Percentiles rank a stretch among this genome's conserved stretches.
phyloP scores from a whole-genome alignment of 1,140 invertebrate species.

The Globodera ellingtonae region DNA sequence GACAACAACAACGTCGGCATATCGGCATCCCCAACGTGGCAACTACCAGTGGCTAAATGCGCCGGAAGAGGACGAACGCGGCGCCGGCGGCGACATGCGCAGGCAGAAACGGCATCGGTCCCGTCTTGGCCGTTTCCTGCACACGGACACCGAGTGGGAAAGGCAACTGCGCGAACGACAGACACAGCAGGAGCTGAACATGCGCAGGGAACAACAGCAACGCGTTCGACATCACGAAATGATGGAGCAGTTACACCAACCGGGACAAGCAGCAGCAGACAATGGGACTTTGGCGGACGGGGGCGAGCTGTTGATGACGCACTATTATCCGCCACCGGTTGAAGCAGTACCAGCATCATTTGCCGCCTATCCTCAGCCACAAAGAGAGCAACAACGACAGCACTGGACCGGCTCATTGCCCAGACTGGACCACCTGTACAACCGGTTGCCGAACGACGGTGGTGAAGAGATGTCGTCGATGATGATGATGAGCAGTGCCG shows the following conservation, averaged over 20 bases:
- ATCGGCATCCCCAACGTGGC: background rate
- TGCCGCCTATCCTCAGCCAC: too few relatives aligned
- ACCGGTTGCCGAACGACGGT: background rate
- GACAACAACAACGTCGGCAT: background rate
- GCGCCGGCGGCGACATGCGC: too few relatives aligned
- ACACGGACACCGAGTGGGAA: conserved; percentile 5
- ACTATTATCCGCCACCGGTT: too few relatives aligned
- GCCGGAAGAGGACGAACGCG: background rate
- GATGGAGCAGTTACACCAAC: background rate
- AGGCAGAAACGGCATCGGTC: background rate
- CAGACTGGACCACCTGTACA: background rate
- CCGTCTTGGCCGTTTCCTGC: conserved; percentile 14
- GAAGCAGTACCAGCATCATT: too few relatives aligned
- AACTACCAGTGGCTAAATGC: background rate
- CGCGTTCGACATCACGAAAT: conserved; percentile 39
- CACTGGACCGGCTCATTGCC: background rate
- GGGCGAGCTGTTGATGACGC: too few relatives aligned
- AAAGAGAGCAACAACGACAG: background rate
- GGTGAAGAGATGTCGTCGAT: conserved; percentile 14
- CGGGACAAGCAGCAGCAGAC: background rate
- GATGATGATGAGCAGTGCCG: conserved; percentile 3
- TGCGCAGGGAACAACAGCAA: conserved; percentile 43
- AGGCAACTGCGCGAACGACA: conserved; percentile 24
- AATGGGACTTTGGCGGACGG: too few relatives aligned
- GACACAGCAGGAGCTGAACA: conserved; percentile 55